Base-by-base conservation (phyloP, 2,797 vertebrate species). In the Molothrus aeneus region DNA sequence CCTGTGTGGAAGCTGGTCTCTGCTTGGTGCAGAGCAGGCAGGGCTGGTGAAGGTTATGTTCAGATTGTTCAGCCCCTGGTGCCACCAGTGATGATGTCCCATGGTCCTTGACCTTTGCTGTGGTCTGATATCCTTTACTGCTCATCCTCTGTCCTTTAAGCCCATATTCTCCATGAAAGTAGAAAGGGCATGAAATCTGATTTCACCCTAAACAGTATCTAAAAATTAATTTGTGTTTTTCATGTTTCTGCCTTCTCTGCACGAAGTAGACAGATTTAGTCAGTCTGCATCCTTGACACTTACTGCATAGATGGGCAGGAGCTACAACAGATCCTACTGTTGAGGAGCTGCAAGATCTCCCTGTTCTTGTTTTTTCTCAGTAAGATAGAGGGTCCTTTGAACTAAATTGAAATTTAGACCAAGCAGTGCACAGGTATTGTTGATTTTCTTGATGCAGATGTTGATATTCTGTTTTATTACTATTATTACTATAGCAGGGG, bases 391-490 rank as follows among this genome's bases (percentile, higher is more conserved):
- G 7, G 4, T 42, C n/a, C 19, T 80, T 60, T 60, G 16, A 38
- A 25, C 13, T 53, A 53, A 53, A 45, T 4, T 45, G 45, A 85
- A 90, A 66, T 61, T 83, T 45, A 83, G 17, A 57, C 9, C 12
- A 56, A 95, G 61, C 4, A 54, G 26, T 16, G 31, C 22, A n/a
- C 32, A 85, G 91, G 59, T 86, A 69, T 60, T 71, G 25, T 73
- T 94, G 73, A 63, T 94, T 88, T 93, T 92, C 64, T 70, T 77
- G 45, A 80, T 15, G 32, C 60, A 84, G 75, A 32, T 84, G 43
- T 77, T 95, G 84, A 86, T 94, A 59, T 11, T 92, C 93, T 95
- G 45, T 79, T 96, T 95, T 72, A 63, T 82, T 97, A 72, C 59
- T 96, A 2, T 9, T 72, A 63, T 82, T 97, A 72, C 59, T 96